Percentiles rank a stretch among this genome's conserved stretches.
Conservation (phyloP, 2,888 invertebrate species). For the Eupithecia inturbata region DNA sequence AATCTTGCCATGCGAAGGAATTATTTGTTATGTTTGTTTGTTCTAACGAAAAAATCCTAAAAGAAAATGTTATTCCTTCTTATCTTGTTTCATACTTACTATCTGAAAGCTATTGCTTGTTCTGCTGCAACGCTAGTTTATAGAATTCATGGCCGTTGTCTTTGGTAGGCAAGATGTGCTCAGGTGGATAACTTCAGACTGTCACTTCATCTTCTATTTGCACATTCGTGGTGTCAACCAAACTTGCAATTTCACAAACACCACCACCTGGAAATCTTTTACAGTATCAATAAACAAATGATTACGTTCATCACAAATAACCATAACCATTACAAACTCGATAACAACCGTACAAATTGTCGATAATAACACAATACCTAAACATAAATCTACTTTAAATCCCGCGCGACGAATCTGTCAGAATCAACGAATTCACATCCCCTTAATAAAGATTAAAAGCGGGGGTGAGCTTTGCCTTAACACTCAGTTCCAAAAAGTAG, state of each 20-base stretch:
- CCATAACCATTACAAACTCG: constrained; percentile 37
- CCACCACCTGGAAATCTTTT: background rate
- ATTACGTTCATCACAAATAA: constrained; percentile 16
- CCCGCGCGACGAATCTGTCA: constrained; percentile 63
- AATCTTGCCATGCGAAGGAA: background rate
- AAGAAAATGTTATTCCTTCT: no score
- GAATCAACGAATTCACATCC: constrained; percentile 69
- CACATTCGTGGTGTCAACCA: background rate
- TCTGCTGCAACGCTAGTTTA: background rate
- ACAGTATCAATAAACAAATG: constrained; percentile 11
- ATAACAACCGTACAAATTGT: constrained; percentile 41
- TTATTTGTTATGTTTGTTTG: no score
- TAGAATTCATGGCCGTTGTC: background rate
- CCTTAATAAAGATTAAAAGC: constrained; percentile 78
- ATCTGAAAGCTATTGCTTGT: background rate
- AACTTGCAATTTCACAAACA: background rate
- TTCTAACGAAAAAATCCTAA: no score
- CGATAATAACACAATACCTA: constrained; percentile 41
- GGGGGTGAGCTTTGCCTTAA: constrained; percentile 58
- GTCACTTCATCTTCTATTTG: background rate
- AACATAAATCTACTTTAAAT: constrained; percentile 44
- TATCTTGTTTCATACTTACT: no score
- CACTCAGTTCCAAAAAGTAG: constrained; percentile 47
- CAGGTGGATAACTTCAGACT: background rate
- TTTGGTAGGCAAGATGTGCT: background rate